Evolutionary conservation across 2,888 invertebrate genomes (phyloP), one percentile per base, ranked within the genome.

Genomic region (Ditula angustiorana): DNA sequence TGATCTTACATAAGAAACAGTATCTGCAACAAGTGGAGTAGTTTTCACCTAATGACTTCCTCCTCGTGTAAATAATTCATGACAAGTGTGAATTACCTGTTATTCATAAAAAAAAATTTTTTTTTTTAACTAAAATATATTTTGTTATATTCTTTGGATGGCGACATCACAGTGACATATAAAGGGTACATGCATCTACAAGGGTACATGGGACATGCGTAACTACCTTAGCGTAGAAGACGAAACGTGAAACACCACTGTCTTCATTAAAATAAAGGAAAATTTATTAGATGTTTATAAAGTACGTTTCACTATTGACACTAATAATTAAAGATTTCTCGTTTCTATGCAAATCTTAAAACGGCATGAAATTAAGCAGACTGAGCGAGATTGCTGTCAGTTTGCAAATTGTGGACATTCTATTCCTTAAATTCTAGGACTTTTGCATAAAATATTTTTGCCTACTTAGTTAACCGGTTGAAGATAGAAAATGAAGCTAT

Each of bases 401-500:
- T 44, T 58, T 13, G 23, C 24, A 37, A 53, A 59, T 59, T 24
- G 35, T 35, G 26, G 19, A 26, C 30, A 64, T 53, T 59, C 44
- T 35, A 26, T 37, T 59, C 35, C 11, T 35, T 52, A 44, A 52
- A 52, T 44, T 57, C 46, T 58, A 50, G 52, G 37, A 57, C 56
- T 26, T n/a, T 52, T 2, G 37, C 26, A 35, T 41, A 47, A 57
- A 50, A 46, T 44, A 44, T 53, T 53, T 44, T 50, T 53, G 23
- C 37, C 28, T 19, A 33, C 23, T 52, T 33, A 33, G 37, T 28
- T 53, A 46, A 64, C 59, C 53, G 53, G 64, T 64, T 64, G 35
- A 8, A 8, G 10, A 44, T 46, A 10, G n/a, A 47, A 49, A 59
- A 64, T 64, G n/a, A 59, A 59, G 64, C 46, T 8, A 59, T 59